Conservation (phyloP, 2,888 invertebrate genomes). For the Meandrusa payeni region DNA sequence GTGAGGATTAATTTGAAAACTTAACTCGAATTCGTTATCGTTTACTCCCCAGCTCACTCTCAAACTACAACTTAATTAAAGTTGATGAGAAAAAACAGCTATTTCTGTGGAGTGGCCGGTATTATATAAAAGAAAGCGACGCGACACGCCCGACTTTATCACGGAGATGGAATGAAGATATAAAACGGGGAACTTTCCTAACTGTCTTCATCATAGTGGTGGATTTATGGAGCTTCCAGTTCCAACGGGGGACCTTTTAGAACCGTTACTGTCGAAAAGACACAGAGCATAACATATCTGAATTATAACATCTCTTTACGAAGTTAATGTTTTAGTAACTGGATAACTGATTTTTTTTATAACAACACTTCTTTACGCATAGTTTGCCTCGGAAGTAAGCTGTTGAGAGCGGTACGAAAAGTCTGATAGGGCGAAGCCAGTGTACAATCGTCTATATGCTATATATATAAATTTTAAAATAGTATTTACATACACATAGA, state of each 20-base stretch:
- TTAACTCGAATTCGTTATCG: conserved; percentile 20
- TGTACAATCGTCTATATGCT: too few species aligned
- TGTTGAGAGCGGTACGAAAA: too few species aligned
- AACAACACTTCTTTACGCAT: too few species aligned
- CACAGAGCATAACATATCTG: conserved; percentile 1
- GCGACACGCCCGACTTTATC: conserved; percentile 18
- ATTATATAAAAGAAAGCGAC: conserved; percentile 14
- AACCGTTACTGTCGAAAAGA: not conserved
- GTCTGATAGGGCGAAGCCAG: too few species aligned
- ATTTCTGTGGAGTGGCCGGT: conserved; percentile 11
- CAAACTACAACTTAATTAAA: conserved; percentile 24
- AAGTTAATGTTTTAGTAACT: too few species aligned
- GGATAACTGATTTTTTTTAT: too few species aligned
- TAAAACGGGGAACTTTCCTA: conserved; percentile 9
- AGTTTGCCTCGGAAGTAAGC: too few species aligned
- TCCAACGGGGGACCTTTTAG: conserved; percentile 27
- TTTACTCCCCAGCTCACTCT: conserved; percentile 14
- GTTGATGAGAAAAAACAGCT: conserved; percentile 24
- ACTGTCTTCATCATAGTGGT: conserved; percentile 4
- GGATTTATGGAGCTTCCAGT: conserved; percentile 27
- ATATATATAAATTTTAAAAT: too few species aligned
- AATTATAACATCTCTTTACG: not conserved
- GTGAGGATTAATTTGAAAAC: conserved; percentile 19
- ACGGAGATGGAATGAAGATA: conserved; percentile 13
- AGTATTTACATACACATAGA: too few species aligned